Conservation (phyloP, 2,113 vertebrate genomes). For the Phasianus colchicus region DNA sequence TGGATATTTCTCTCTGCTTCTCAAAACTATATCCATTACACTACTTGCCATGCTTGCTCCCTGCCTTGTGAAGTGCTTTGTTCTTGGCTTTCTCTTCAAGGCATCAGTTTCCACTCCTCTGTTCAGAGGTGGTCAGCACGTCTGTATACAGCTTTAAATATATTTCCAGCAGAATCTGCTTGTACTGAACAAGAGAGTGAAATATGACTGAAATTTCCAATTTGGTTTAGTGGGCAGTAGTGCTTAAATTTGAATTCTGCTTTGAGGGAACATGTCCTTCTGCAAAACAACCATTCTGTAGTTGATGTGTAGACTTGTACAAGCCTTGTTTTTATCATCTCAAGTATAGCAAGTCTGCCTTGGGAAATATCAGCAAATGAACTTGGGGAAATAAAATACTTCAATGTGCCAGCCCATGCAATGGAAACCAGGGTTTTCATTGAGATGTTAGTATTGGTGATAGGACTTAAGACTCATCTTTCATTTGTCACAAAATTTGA, state of each 20-base stretch:
- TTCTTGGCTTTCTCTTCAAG: background rate
- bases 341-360: background rate
- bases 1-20: background rate
- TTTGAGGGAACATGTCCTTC: background rate
- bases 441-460: background rate
- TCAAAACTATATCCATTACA: background rate
- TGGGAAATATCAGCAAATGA: background rate
- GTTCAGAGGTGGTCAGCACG: background rate
- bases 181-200: background rate
- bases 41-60: rapidly evolving
- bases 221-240: background rate
- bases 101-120: background rate
- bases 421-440: background rate
- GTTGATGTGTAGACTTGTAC: background rate
- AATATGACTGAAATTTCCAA: background rate
- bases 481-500: background rate
- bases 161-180: background rate
- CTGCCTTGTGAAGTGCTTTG: background rate
- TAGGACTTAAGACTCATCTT: background rate
- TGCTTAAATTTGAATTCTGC: background rate
- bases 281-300: background rate
- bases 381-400: background rate
- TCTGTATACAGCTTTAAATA: background rate
- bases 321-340: background rate
- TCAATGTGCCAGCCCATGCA: background rate